These are phyloP conservation scores for Rhamnusium bicolor DNA, from an alignment of 2,888 invertebrate genomes.

Conservation along the genomic window DNA sequence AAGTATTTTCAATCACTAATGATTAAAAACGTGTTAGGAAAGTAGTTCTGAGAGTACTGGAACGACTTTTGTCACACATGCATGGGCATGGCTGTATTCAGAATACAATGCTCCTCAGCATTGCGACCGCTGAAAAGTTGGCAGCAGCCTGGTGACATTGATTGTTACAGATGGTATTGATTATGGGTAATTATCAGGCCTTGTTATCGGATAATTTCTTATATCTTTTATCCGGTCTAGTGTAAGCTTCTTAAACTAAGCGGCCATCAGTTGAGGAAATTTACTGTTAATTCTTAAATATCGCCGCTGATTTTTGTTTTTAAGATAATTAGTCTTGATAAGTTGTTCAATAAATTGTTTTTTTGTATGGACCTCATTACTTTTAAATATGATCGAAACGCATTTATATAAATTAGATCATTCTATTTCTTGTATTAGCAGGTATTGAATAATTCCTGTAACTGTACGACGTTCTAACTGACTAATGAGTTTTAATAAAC, in stretches of 20 bases:
- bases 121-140: conserved; percentile 33
- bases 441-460: background rate
- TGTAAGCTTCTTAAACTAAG: background rate
- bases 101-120: conserved; percentile 1
- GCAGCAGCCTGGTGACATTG: conserved; percentile 46
- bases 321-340: background rate
- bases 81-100: background rate
- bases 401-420: background rate
- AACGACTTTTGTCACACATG: conserved; percentile 26
- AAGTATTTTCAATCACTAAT: background rate
- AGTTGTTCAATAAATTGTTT: background rate
- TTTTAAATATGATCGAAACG: background rate
- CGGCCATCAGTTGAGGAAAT: background rate
- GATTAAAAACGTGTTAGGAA: conserved; percentile 1
- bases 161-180: conserved; percentile 53
- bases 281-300: background rate
- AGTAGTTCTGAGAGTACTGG: background rate
- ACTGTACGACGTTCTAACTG: background rate
- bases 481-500: background rate
- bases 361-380: background rate
- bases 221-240: background rate
- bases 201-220: conserved; percentile 22
- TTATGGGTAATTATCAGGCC: conserved; percentile 44
- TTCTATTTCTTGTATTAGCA: background rate
- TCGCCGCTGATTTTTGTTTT: background rate